Conservation (phyloP, 2,113 vertebrate genomes). For the Conger conger region DNA sequence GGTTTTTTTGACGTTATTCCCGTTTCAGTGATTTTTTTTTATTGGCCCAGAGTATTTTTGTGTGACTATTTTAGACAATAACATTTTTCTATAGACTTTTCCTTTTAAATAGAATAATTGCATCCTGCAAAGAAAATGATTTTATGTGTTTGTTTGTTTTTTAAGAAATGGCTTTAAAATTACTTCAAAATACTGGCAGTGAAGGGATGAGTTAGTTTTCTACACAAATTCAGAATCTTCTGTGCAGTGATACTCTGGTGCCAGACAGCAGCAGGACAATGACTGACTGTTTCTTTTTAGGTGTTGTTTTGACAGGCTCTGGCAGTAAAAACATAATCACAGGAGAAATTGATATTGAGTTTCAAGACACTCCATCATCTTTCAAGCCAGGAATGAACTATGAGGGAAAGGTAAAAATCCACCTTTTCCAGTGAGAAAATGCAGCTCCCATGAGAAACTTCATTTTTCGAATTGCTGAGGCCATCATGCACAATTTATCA, state of each 20-base stretch:
- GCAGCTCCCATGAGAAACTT: no score
- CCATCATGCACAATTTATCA: no score
- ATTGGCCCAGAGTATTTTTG: no score
- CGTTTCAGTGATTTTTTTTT: no score
- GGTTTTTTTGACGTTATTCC: no score
- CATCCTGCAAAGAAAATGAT: no score
- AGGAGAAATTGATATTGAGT: not conserved
- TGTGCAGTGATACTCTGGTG: not conserved
- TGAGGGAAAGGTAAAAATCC: not conserved
- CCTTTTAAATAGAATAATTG: no score
- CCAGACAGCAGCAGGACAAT: no score
- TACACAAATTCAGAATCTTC: not conserved
- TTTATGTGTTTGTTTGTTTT: no score
- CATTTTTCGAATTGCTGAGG: no score
- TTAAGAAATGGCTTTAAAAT: not conserved
- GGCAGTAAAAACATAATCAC: not conserved
- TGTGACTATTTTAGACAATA: no score
- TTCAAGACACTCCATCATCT: not conserved
- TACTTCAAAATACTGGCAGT: not conserved
- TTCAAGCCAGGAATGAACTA: slow-evolving; percentile 1
- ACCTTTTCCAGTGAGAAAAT: not conserved
- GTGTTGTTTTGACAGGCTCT: slow-evolving; percentile 8
- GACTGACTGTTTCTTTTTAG: not conserved
- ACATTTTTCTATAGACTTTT: no score
- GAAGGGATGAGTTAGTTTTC: not conserved